Base-by-base conservation (phyloP, 1,140 invertebrate species). In the Probaryconus sp. region DNA sequence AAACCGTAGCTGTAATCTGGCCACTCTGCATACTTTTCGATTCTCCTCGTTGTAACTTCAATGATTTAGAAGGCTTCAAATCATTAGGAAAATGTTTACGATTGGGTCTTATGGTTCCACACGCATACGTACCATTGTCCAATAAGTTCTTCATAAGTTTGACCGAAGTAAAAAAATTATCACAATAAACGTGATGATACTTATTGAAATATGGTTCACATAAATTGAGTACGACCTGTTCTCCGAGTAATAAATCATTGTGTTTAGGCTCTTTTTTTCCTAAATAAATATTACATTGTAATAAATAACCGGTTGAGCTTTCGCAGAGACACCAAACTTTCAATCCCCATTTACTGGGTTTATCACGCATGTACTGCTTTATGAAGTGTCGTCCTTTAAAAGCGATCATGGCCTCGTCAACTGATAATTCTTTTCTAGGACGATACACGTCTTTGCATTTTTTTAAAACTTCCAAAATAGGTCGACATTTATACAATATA, bases 391-490 rank as follows among this genome's bases (percentile, higher is more conserved):
- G 21, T 1, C 81, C 83, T 74, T 84, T 85, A 68, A 84, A 88
- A 42, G 58, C 55, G 17, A 86, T 81, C 83, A 86, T 87, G 16
- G 78, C 79, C 48, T 85, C 82, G 68, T 87, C 81, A 3, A 87
- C 74, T 5, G 76, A 63, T 14, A 81, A 68, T 47, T 81, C 67
- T 2, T 26, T 51, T 20, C 76, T 73, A n/a, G n/a, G n/a, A n/a
- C n/a, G n/a, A n/a, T n/a, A n/a, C n/a, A n/a, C n/a, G n/a, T n/a
- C n/a, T n/a, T n/a, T n/a, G n/a, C n/a, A n/a, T n/a, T n/a, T n/a
- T n/a, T n/a, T n/a, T n/a, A n/a, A n/a, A n/a, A n/a, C n/a, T n/a
- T n/a, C n/a, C n/a, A n/a, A n/a, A n/a, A n/a, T n/a, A n/a, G n/a
- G n/a, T n/a, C n/a, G n/a, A n/a, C n/a, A n/a, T n/a, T n/a, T n/a